These are phyloP conservation scores for Mystacides longicornis DNA, from an alignment of 2,888 invertebrate genomes.

Conservation along the genomic window DNA sequence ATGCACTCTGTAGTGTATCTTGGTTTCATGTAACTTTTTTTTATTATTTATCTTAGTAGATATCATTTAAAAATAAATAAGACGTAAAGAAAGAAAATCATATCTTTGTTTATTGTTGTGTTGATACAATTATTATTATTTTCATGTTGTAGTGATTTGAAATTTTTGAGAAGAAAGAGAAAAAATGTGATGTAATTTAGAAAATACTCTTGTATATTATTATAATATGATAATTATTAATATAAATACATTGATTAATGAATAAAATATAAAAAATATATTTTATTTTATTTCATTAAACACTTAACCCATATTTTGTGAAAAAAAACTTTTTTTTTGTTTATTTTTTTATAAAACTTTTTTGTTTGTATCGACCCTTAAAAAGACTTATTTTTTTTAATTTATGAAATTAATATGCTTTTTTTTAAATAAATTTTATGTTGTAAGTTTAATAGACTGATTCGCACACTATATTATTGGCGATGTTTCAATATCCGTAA, in stretches of 20 bases:
- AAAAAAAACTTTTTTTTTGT: background rate
- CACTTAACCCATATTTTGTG: background rate
- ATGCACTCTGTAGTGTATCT: background rate
- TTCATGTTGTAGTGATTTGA: slow-evolving; percentile 3
- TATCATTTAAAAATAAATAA: background rate
- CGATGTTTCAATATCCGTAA: background rate
- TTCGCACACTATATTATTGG: background rate
- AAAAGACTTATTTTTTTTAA: background rate
- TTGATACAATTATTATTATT: slow-evolving; percentile 1
- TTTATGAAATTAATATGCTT: background rate
- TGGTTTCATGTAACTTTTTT: slow-evolving; percentile 2
- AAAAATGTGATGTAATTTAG: slow-evolving; percentile 8
- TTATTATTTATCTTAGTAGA: background rate
- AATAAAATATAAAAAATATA: slow-evolving; percentile 1
- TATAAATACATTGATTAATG: background rate
- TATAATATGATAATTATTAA: background rate
- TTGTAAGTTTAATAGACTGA: background rate
- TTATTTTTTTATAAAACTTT: background rate
- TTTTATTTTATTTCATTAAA: background rate
- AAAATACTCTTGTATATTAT: slow-evolving; percentile 5
- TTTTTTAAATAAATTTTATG: background rate
- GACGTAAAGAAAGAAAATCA: background rate
- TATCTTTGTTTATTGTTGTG: background rate
- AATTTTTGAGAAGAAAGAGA: background rate
- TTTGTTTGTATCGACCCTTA: too few relatives aligned